phyloP scores from a whole-genome alignment of 2,113 vertebrate genomes.

The Pantherophis guttatus region DNA sequence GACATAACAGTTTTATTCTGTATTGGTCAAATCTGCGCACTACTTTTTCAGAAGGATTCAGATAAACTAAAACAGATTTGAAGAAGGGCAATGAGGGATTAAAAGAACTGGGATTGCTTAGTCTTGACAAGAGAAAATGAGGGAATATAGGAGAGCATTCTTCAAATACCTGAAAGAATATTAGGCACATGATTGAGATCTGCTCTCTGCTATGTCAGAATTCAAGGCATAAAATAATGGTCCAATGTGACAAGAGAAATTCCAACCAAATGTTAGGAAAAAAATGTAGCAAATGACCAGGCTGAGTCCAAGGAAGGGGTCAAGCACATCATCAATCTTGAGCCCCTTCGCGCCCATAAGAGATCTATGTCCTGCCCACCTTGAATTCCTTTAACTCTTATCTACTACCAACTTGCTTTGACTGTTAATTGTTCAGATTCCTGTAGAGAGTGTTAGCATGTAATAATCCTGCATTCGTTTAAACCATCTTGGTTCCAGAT shows the following conservation, averaged over 20 bases:
- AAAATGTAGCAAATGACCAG: no score
- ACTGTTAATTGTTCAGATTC: no score
- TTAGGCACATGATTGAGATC: background rate
- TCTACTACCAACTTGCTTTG: no score
- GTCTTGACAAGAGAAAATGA: background rate
- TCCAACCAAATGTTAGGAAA: background rate
- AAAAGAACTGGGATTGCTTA: background rate
- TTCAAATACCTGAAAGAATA: background rate
- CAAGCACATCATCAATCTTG: no score
- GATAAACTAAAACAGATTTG: background rate
- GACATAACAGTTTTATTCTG: background rate
- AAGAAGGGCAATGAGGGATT: background rate
- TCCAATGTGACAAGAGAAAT: background rate
- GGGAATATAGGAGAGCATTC: background rate
- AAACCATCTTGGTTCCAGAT: no score
- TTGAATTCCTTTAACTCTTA: no score
- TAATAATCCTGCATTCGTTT: no score
- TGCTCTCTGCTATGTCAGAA: background rate
- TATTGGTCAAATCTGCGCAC: background rate
- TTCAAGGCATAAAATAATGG: background rate
- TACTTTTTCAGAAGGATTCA: background rate
- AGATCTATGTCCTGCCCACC: no score
- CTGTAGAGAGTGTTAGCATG: no score
- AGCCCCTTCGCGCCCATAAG: no score
- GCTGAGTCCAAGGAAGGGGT: no score